Evolutionary conservation across 2,113 vertebrate species (phyloP).

Genomic region (Arvicanthis niloticus): DNA sequence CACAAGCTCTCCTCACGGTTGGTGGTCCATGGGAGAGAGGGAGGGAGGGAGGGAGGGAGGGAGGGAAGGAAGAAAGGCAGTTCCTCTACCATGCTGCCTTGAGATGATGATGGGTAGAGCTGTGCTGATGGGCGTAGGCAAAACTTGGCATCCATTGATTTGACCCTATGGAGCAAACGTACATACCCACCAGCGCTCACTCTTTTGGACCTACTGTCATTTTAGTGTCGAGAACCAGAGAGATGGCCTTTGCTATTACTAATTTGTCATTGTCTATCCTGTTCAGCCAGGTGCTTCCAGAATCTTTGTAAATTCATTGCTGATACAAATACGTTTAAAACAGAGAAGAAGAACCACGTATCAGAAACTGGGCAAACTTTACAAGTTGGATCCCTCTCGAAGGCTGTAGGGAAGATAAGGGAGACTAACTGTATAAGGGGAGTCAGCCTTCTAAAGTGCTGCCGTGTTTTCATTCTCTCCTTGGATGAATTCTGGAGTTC

Average conservation of each 20-base stretch:
- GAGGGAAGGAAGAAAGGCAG: not conserved
- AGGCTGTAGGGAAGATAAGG: not conserved
- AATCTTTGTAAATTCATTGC: not conserved
- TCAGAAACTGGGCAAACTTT: too few species aligned
- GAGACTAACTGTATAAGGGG: not conserved
- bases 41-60: not conserved
- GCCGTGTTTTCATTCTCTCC: not conserved
- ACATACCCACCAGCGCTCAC: not conserved
- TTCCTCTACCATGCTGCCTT: not conserved
- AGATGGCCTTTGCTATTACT: not conserved
- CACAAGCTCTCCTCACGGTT: not conserved
- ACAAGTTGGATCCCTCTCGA: too few species aligned
- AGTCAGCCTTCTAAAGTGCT: not conserved
- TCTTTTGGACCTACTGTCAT: not conserved
- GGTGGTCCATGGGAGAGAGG: not conserved
- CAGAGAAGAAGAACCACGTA: not conserved
- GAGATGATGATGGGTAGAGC: not conserved
- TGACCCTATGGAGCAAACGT: not conserved
- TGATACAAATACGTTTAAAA: conserved; percentile 14
- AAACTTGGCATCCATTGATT: not conserved
- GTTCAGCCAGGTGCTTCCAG: not conserved
- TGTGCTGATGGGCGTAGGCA: not conserved
- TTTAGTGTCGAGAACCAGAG: not conserved
- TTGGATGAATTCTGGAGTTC: not conserved
- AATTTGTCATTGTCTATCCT: not conserved